Base-by-base conservation (phyloP, 1,140 invertebrate genomes). In the Apis florea region DNA sequence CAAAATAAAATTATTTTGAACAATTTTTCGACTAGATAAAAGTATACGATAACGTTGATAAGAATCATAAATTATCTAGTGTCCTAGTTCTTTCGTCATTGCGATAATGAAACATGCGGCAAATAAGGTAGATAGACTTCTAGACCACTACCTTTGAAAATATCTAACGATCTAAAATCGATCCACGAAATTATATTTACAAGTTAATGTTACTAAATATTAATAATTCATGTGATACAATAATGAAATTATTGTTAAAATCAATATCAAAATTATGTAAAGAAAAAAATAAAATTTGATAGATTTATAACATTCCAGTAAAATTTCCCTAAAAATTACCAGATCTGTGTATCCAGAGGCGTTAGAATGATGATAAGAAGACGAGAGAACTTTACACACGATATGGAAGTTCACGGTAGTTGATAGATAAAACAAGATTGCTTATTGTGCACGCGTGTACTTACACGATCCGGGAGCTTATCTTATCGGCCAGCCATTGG, bases 401-500 rank as follows among this genome's bases (percentile, higher is more conserved):
- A 17, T 59, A 24, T 68, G 54, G n/a, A 17, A 56, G 49, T 58
- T 53, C 15, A 77, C 72, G 31, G 73, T 82, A 77, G 74, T 77
- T 26, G 21, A 58, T 54, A 82, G 73, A 82, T 76, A 82, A 70
- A 82, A 10, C 51, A 66, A 69, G 64, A 69, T 70, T 82, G 74
- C 74, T 69, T 82, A 69, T 56, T 61, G 49, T 70, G 66, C 51
- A 71, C 79, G 63, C 61, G 71, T 81, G 79, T 80, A 73, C 61
- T 26, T 26, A 54, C 66, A 69, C 54, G 66, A 26, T 13, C 15
- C 24, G 56, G 74, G 54, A 63, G 73, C 73, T 69, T 82, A 82
- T 82, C 80, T 82, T 77, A 82, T 82, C 80, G 10, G 2, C 11
- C 51, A 49, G 53, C 56, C 73, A 63, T 63, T 70, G 73, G 80